A percentile compares a stretch with the other conserved stretches of the same genome.
phyloP scores from a whole-genome alignment of 2,888 invertebrate species.

The Paralinhomoeus sp. region DNA sequence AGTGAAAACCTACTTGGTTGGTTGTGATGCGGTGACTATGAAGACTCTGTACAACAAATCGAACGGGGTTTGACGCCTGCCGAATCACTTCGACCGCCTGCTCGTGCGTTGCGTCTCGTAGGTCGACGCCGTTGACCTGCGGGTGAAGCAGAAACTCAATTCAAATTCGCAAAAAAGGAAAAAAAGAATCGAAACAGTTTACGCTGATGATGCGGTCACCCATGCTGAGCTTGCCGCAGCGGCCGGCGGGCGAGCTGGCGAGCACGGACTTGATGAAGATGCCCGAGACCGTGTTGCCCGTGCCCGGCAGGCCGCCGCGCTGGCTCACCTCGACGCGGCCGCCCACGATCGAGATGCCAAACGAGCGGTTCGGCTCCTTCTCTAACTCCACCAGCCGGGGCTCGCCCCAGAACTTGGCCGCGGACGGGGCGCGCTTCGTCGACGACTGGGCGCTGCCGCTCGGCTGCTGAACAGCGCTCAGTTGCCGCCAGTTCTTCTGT shows the following conservation, averaged over 20 bases:
- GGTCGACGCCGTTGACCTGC: slow-evolving; percentile 62
- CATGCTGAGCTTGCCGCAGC: slow-evolving; percentile 41
- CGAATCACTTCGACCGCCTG: slow-evolving; percentile 79
- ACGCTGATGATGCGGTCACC: slow-evolving; percentile 34
- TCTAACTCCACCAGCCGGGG: slow-evolving; percentile 49
- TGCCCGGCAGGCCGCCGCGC: slow-evolving; percentile 29
- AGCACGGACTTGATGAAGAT: slow-evolving; percentile 94
- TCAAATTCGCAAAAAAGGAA: neutral
- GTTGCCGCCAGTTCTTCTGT: no score
- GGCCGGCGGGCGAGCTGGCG: slow-evolving; percentile 73
- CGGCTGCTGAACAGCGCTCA: no score
- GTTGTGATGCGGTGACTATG: slow-evolving; percentile 9
- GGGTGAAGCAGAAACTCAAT: slow-evolving; percentile 1
- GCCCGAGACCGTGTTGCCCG: slow-evolving; percentile 54
- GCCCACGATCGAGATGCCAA: slow-evolving; percentile 84
- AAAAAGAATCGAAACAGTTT: slow-evolving; percentile 5
- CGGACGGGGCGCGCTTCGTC: neutral
- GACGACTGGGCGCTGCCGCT: neutral
- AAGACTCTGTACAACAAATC: slow-evolving; percentile 63
- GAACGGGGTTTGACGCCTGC: slow-evolving; percentile 63
- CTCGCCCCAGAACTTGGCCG: slow-evolving; percentile 47
- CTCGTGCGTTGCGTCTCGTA: slow-evolving; percentile 72
- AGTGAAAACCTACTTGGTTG: no score
- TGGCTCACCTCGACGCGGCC: slow-evolving; percentile 46
- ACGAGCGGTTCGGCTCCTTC: slow-evolving; percentile 49